Base-by-base conservation (phyloP, 1,140 invertebrate genomes). In the Pomphorhynchus laevis region DNA sequence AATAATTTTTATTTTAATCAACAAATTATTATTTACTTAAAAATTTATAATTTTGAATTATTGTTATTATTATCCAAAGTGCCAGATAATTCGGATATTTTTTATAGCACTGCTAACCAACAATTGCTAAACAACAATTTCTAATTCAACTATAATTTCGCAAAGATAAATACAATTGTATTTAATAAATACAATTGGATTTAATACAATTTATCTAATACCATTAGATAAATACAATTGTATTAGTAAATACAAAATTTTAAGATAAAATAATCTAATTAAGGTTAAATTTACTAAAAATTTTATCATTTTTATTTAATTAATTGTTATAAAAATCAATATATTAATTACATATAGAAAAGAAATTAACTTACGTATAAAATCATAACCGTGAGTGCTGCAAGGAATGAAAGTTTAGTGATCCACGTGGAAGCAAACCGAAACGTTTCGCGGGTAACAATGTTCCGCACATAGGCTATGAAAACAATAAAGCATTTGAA, bases 371-470 rank as follows among this genome's bases (percentile, higher is more conserved):
- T 76, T 67, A 93, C 82, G 68, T 93, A 95, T 21, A 91, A 65
- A 12, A 95, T 64, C 86, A 95, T 93, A 34, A 91, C 77, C 54
- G 82, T 71, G 49, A 79, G 73, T 6, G 86, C 80, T 22, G 74
- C 72, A 24, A 93, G 61, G 53, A 91, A 95, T 1, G 58, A 60
- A 14, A 73, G 73, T 48, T 74, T 67, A 3, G 77, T 72, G 62
- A 82, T 80, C 72, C 79, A 76, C 68, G 82, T 75, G 47, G 72
- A 80, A 17, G 93, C 77, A 61, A 95, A 95, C 44, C 82, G 69
- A 57, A 86, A 95, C 56, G 93, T 80, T 52, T 93, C 82, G n/a
- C 82, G 80, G 17, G 77, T 86, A 24, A 89, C 72, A 29, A 93
- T 76, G 62, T 93, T 91, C 49, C 82, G 52, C 6, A 66, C 50